phyloP scores from a whole-genome alignment of 37 sponge, comb jelly and placozoan species.

The Beroe forskalii region DNA sequence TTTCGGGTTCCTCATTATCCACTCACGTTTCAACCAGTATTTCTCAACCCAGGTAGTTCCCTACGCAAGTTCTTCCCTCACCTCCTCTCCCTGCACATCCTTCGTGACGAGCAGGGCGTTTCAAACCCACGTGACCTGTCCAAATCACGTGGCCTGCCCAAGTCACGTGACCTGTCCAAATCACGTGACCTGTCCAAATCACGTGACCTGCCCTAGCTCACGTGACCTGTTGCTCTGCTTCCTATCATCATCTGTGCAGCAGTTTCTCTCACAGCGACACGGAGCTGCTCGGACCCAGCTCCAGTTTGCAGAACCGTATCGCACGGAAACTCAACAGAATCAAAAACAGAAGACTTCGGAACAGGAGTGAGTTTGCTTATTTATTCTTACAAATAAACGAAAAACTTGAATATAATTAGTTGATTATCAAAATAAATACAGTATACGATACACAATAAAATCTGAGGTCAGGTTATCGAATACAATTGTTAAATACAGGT shows the following conservation, averaged over 20 bases:
- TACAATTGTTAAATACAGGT: no score
- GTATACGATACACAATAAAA: no score
- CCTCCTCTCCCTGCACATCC: background rate
- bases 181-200: background rate
- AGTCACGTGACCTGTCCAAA: background rate
- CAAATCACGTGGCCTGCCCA: background rate
- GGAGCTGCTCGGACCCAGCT: slow-evolving; percentile 36
- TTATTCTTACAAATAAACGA: no score
- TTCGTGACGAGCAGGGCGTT: background rate
- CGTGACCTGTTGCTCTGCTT: no score
- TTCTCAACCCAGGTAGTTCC: slow-evolving; percentile 21
- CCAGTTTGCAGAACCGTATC: slow-evolving; percentile 13
- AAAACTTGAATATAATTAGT: no score
- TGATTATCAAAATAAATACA: no score
- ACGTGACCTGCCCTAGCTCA: background rate
- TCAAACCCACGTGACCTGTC: background rate
- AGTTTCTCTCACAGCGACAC: slow-evolving; percentile 38
- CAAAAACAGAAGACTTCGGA: slow-evolving; percentile 35
- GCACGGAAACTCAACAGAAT: slow-evolving; percentile 45
- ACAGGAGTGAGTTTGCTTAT: background rate
- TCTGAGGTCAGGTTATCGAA: no score
- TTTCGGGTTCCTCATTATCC: no score
- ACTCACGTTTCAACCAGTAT: no score
- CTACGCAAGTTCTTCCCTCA: background rate
- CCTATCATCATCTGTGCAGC: no score